Evolutionary conservation across 2,797 vertebrate species (phyloP), one percentile per base, ranked within the genome.

Genomic region (Mus caroli): DNA sequence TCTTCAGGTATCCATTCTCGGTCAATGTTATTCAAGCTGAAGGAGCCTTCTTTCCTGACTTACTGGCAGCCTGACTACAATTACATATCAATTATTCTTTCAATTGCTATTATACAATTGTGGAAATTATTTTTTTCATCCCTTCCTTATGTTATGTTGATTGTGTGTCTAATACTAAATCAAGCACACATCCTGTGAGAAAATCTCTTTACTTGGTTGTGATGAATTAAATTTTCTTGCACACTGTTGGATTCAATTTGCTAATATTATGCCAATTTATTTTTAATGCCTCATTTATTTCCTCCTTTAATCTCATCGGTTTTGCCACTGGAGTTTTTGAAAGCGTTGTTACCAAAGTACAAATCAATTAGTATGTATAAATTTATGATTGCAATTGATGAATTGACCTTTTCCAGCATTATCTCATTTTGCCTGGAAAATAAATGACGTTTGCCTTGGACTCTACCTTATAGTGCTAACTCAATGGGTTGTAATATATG

Each of bases 141-240:
- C 19, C 52, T 88, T 90, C 31, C 60, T n/a, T 76, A 24, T 76
- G 28, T 52, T 87, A 14, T 64, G 46, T n/a, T 62, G 40, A n/a
- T 62, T 80, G 28, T 83, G 40, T 96, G 87, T 94, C 76, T 75
- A n/a, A 84, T 76, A 37, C 85, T 40, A 87, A 87, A 87, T 62
- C 62, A 62, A 77, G 20, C 0, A 62, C 64, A 0, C 11, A 87
- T 58, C 56, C 43, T 34, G 73, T 87, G 77, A 79, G 46, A 88
- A 87, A 67, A 7, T 8, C 40, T 79, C 40, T 2, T 86, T 88
- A 85, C 11, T 69, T 92, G 28, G 15, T 84, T n/a, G 34, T n/a
- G 26, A 52, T 87, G 5, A 46, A 43, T 73, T 87, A 58, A 87
- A 95, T 64, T 64, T 80, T 75, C 88, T 60, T 82, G 71, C 46